A percentile compares a stretch with the other conserved stretches of the same genome.
These are phyloP conservation scores for Chaenogobius annularis DNA, from an alignment of 2,113 vertebrate species.

Conservation along the genomic window DNA sequence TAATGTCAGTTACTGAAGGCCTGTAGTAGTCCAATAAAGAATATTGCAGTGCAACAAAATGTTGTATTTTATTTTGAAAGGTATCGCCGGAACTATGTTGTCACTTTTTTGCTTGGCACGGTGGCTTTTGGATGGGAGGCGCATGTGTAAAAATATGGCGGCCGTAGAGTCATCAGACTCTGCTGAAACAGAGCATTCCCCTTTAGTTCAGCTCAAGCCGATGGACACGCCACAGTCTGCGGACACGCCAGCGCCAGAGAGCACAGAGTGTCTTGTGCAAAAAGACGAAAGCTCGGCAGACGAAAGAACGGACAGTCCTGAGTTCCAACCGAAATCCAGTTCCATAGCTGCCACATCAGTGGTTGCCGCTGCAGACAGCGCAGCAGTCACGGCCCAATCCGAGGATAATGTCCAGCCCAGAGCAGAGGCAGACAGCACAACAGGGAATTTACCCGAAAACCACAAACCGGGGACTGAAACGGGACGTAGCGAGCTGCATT, in stretches of 20 bases:
- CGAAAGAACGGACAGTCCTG: constrained; percentile 8
- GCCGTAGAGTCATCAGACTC: constrained; percentile 67
- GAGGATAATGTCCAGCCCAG: constrained; percentile 49
- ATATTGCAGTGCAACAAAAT: neutral
- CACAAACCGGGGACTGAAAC: constrained; percentile 27
- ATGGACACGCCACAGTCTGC: constrained; percentile 27
- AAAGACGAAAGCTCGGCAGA: constrained; percentile 5
- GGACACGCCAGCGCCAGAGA: constrained; percentile 18
- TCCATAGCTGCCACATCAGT: neutral
- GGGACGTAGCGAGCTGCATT: constrained; percentile 40
- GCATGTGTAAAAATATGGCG: constrained; percentile 77
- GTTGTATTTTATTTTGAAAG: constrained; percentile 58
- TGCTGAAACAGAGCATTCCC: constrained; percentile 50
- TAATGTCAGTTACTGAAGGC: neutral
- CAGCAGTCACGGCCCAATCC: constrained; percentile 45
- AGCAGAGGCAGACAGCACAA: constrained; percentile 53
- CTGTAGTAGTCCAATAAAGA: neutral
- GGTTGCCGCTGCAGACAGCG: constrained; percentile 23
- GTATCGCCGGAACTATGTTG: constrained; percentile 33
- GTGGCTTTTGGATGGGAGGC: constrained; percentile 56
- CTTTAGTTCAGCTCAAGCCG: constrained; percentile 42
- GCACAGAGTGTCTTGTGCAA: constrained; percentile 1
- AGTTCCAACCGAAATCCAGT: constrained; percentile 7
- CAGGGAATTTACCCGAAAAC: constrained; percentile 44
- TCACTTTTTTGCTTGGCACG: neutral